Evolutionary conservation across 2,113 vertebrate genomes (phyloP).

Genomic region (Laticauda colubrina): DNA sequence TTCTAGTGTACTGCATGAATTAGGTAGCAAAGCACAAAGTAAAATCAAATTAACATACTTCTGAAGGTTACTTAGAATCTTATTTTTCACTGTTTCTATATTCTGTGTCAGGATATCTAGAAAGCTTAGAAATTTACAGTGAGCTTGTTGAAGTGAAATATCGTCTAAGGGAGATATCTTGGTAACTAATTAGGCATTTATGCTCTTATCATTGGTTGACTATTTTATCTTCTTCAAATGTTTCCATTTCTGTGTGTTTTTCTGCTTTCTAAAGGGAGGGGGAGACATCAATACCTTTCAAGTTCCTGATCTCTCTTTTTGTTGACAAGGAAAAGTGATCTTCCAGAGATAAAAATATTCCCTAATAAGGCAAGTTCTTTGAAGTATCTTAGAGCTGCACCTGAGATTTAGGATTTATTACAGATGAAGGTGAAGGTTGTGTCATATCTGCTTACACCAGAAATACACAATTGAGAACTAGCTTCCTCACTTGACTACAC

Average conservation of each 20-base stretch:
- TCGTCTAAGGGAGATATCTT: background rate
- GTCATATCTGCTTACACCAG: background rate
- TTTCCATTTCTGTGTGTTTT: background rate
- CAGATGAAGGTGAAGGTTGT: background rate
- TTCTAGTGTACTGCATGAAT: background rate
- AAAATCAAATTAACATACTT: background rate
- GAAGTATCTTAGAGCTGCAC: background rate
- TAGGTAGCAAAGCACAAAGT: background rate
- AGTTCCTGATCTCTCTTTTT: background rate
- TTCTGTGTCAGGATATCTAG: background rate
- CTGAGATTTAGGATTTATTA: background rate
- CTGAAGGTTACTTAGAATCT: background rate
- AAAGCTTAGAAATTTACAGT: background rate
- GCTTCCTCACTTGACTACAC: background rate
- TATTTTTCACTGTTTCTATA: background rate
- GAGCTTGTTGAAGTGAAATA: background rate
- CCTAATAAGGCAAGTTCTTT: background rate
- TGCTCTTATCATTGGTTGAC: background rate
- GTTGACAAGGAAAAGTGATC: background rate
- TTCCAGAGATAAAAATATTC: background rate
- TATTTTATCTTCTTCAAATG: background rate
- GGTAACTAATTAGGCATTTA: background rate
- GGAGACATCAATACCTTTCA: background rate
- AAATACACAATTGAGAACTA: background rate
- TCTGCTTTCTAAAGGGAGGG: background rate